These are phyloP conservation scores for Drosophila melanica DNA, from an alignment of 1,140 invertebrate genomes.

Conservation along the genomic window DNA sequence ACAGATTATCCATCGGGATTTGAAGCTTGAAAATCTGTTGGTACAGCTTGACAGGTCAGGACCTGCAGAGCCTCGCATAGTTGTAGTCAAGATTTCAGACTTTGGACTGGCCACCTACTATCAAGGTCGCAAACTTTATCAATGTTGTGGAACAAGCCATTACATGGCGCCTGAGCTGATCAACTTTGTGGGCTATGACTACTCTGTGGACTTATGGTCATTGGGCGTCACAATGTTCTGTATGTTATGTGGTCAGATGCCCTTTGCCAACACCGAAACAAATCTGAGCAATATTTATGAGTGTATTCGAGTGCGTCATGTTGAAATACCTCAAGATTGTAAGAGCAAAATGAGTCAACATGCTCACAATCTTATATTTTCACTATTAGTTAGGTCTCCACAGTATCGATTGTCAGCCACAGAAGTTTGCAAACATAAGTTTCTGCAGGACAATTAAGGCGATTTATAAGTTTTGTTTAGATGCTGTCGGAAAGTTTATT, in stretches of 20 bases:
- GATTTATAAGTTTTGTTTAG: conserved; percentile 6
- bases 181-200: conserved; percentile 13
- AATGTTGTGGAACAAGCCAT: conserved; percentile 18
- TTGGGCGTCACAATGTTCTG: conserved; percentile 25
- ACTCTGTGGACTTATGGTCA: conserved; percentile 27
- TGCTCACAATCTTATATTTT: conserved; percentile 6
- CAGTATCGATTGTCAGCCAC: neutral
- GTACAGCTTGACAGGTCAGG: neutral
- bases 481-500: conserved; percentile 2
- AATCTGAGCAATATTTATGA: neutral
- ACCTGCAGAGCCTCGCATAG: neutral
- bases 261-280: neutral
- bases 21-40: conserved; percentile 37
- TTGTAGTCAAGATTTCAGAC: conserved; percentile 20
- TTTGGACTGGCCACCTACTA: conserved; percentile 36
- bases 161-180: conserved; percentile 40
- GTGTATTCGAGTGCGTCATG: neutral
- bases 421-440: conserved; percentile 14
- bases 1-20: conserved; percentile 33
- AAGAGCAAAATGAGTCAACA: neutral
- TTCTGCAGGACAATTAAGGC: neutral
- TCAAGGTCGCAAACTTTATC: neutral
- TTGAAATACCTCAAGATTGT: neutral
- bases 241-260: conserved; percentile 10
- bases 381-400: conserved; percentile 10